phyloP scores from a whole-genome alignment of 2,888 invertebrate species.

The Apodemia duryi region DNA sequence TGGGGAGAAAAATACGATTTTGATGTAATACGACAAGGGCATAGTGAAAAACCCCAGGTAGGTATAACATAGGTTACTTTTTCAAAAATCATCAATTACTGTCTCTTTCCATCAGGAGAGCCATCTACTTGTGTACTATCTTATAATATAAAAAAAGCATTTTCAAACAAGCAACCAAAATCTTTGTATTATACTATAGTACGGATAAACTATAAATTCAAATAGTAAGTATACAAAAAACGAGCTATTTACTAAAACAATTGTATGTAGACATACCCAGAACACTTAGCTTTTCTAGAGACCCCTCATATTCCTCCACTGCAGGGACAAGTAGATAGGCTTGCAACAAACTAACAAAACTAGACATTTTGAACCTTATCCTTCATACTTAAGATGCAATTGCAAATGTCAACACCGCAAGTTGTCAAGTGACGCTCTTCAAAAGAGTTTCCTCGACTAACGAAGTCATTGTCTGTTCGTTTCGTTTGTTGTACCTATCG shows the following conservation, averaged over 20 bases:
- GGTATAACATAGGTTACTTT: too few relatives aligned
- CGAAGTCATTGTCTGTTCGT: conserved; percentile 56
- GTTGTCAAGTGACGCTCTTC: conserved; percentile 52
- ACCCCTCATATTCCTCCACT: neutral
- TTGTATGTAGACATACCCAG: neutral
- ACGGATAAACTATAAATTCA: too few relatives aligned
- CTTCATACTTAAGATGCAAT: neutral
- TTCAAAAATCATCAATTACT: too few relatives aligned
- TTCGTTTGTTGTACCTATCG: conserved; percentile 29
- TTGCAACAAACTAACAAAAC: neutral
- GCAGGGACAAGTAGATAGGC: neutral
- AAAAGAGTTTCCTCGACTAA: conserved; percentile 48
- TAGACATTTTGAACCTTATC: neutral
- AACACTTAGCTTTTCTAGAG: conserved; percentile 7
- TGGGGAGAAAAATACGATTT: too few relatives aligned
- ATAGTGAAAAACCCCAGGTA: too few relatives aligned
- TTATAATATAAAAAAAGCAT: too few relatives aligned
- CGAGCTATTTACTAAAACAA: neutral
- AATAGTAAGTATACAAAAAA: neutral
- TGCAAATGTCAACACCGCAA: conserved; percentile 16
- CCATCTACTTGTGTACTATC: too few relatives aligned
- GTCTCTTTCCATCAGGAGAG: too few relatives aligned
- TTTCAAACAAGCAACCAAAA: too few relatives aligned
- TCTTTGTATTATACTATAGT: too few relatives aligned
- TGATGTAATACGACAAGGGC: too few relatives aligned